A percentile compares a stretch with the other conserved stretches of the same genome.
Evolutionary conservation across 2,113 vertebrate genomes (phyloP).

Genomic region (Barbus barbus): DNA sequence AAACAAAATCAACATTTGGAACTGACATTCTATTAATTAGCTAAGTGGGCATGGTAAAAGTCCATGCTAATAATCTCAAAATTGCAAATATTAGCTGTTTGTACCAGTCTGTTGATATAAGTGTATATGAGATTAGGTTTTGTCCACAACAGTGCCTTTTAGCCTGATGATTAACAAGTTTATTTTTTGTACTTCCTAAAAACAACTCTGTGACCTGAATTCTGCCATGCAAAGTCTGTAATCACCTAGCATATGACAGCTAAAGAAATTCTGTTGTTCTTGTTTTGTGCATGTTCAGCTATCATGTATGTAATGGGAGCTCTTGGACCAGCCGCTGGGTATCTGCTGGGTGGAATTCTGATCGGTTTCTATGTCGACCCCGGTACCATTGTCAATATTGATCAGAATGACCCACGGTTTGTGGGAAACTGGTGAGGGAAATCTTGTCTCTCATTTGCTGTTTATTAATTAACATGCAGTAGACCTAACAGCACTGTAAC

Average conservation of each 20-base stretch:
- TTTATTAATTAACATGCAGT: neutral
- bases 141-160: no score
- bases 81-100: no score
- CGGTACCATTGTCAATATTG: conserved; percentile 84
- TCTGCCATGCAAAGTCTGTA: neutral
- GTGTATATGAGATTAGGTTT: no score
- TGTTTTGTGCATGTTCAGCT: conserved; percentile 69
- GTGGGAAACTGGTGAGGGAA: conserved; percentile 96
- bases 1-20: no score
- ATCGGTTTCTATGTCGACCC: conserved; percentile 98
- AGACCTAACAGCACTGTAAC: neutral
- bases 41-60: no score
- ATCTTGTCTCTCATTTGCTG: neutral
- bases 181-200: no score
- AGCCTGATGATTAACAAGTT: no score
- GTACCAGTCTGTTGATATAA: no score
- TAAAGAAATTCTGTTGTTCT: neutral
- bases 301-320: conserved; percentile 99
- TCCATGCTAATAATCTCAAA: no score
- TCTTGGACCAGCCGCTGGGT: conserved; percentile 93
- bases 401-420: conserved; percentile 96
- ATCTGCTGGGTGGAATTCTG: conserved; percentile 94
- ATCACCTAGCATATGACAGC: neutral
- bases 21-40: no score
- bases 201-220: no score